A percentile compares a stretch with the other conserved stretches of the same genome.
Conservation (phyloP, 2,797 vertebrate species). For the Coranthus polyacanthus region DNA sequence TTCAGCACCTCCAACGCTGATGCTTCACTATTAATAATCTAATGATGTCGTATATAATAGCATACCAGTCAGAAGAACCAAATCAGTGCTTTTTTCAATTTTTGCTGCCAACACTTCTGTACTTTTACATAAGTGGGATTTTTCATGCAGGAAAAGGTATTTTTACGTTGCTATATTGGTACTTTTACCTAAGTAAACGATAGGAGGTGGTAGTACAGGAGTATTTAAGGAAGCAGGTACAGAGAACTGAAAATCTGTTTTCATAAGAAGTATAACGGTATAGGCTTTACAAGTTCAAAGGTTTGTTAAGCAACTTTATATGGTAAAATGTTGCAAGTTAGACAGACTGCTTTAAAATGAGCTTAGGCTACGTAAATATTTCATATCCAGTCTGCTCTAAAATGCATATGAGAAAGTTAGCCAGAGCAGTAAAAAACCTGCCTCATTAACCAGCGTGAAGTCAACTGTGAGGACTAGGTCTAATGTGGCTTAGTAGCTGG, state of each 20-base stretch:
- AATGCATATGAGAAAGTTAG: constrained; percentile 36
- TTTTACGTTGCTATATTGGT: too few species aligned
- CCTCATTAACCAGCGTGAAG: constrained; percentile 52
- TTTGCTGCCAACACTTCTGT: too few species aligned
- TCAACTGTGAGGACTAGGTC: constrained; percentile 32
- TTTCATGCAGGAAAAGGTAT: too few species aligned
- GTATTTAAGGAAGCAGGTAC: too few species aligned
- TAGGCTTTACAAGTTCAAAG: constrained; percentile 12
- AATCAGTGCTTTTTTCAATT: too few species aligned
- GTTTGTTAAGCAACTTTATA: constrained; percentile 14
- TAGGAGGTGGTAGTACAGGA: too few species aligned
- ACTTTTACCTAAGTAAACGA: too few species aligned
- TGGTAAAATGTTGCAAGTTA: constrained; percentile 28
- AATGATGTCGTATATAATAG: too few species aligned
- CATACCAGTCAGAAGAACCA: too few species aligned
- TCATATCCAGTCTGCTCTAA: constrained; percentile 39
- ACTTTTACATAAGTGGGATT: too few species aligned
- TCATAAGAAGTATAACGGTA: neutral
- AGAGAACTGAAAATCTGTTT: neutral
- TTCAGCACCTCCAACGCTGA: too few species aligned
- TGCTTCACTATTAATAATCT: too few species aligned
- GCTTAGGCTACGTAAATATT: constrained; percentile 52
- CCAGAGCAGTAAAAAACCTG: constrained; percentile 22
- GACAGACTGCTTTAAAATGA: constrained; percentile 39
- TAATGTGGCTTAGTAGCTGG: constrained; percentile 36